Percentiles rank a stretch among this genome's conserved stretches.
Conservation (phyloP, 1,140 invertebrate species). For the Parapsyche elsis region DNA sequence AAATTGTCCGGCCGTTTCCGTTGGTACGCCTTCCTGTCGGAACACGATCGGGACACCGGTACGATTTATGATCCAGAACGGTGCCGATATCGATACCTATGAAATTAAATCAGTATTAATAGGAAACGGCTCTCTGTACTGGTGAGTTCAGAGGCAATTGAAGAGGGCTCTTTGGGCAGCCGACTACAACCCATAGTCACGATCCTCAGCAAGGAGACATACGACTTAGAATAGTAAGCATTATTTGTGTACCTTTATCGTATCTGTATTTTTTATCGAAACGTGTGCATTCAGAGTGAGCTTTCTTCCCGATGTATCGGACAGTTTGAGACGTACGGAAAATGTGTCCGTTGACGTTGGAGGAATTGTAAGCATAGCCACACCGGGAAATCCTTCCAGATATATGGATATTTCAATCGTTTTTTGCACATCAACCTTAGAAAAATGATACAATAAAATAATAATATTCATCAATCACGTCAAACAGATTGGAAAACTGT, state of each 20-base stretch:
- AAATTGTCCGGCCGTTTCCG: constrained; percentile 91
- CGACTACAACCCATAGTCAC: no score
- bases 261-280: constrained; percentile 63
- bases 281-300: constrained; percentile 79
- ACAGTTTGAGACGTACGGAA: constrained; percentile 64
- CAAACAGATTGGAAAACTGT: background rate
- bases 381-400: constrained; percentile 85
- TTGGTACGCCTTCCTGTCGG: constrained; percentile 84
- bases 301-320: constrained; percentile 78
- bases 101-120: constrained; percentile 28
- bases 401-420: constrained; percentile 78
- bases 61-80: constrained; percentile 96
- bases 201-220: no score
- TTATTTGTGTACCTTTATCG: constrained; percentile 65
- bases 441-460: background rate
- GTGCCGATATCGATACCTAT: constrained; percentile 83
- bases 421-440: constrained; percentile 76
- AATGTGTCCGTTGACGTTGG: constrained; percentile 63
- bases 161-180: no score
- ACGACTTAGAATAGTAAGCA: background rate
- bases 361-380: constrained; percentile 71
- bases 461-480: constrained; percentile 14
- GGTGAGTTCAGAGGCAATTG: no score
- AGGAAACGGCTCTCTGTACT: no score
- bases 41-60: constrained; percentile 95